A percentile compares a stretch with the other conserved stretches of the same genome.
phyloP scores from a whole-genome alignment of 2,113 vertebrate genomes.

The Hemiscyllium ocellatum region DNA sequence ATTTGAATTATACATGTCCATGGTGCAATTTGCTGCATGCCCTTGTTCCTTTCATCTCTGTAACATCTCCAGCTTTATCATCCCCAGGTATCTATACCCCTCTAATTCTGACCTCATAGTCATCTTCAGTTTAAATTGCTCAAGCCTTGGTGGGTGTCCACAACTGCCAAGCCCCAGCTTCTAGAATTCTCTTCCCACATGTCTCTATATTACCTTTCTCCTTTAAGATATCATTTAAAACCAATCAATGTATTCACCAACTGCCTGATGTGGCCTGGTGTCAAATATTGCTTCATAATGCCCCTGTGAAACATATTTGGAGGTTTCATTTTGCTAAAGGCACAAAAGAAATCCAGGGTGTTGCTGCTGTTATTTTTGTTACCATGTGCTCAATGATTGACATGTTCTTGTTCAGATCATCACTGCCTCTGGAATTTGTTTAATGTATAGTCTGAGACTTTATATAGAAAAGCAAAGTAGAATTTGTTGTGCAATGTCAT shows the following conservation, averaged over 20 bases:
- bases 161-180: not conserved
- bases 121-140: not conserved
- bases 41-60: not conserved
- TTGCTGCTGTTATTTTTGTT: too few species aligned
- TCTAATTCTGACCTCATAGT: not conserved
- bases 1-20: not conserved
- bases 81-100: not conserved
- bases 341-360: not conserved
- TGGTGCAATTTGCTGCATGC: not conserved
- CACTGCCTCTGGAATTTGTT: not conserved
- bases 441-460: not conserved
- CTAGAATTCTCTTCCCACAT: not conserved
- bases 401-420: not conserved
- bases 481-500: not conserved
- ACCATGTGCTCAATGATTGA: not conserved
- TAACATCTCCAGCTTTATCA: not conserved
- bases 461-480: not conserved
- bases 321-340: not conserved
- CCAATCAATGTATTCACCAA: not conserved
- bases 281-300: not conserved
- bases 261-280: not conserved
- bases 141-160: not conserved
- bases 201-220: not conserved
- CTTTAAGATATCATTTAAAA: not conserved
- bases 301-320: too few species aligned